Evolutionary conservation across 2,113 vertebrate genomes (phyloP).

Genomic region (Spea multiplicata): DNA sequence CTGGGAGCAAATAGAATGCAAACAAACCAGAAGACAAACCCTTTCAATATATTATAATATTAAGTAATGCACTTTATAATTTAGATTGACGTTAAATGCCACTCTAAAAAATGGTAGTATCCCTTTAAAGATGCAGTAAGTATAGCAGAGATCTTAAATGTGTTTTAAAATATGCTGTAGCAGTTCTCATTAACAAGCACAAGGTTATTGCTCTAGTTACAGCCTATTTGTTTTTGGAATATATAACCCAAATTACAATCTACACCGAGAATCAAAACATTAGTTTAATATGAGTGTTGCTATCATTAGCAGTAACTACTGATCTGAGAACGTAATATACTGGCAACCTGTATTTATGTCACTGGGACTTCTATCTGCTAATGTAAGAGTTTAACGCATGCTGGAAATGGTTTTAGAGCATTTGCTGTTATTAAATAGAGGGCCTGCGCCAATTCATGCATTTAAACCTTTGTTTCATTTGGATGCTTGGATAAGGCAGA

Average conservation of each 20-base stretch:
- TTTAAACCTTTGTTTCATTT: too few relatives aligned
- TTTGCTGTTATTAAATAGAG: too few relatives aligned
- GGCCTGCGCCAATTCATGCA: too few relatives aligned
- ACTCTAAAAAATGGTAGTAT: too few relatives aligned
- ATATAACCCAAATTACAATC: background rate
- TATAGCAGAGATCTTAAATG: too few relatives aligned
- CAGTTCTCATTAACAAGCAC: too few relatives aligned
- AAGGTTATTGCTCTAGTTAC: background rate
- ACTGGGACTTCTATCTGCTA: background rate
- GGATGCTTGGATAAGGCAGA: too few relatives aligned
- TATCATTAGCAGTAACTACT: background rate
- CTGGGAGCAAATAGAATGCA: background rate
- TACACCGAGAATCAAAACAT: background rate
- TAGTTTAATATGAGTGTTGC: background rate
- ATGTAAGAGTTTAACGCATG: too few relatives aligned
- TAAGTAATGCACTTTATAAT: too few relatives aligned
- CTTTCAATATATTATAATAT: too few relatives aligned
- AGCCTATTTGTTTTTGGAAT: background rate
- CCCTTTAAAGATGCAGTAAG: too few relatives aligned
- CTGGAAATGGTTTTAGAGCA: too few relatives aligned
- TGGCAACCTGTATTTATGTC: background rate
- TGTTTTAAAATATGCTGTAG: background rate
- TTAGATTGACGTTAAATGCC: background rate
- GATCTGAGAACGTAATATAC: background rate
- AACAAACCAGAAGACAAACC: background rate